Evolutionary conservation across 2,113 vertebrate species (phyloP).

Genomic region (Cheirogaleus medius): DNA sequence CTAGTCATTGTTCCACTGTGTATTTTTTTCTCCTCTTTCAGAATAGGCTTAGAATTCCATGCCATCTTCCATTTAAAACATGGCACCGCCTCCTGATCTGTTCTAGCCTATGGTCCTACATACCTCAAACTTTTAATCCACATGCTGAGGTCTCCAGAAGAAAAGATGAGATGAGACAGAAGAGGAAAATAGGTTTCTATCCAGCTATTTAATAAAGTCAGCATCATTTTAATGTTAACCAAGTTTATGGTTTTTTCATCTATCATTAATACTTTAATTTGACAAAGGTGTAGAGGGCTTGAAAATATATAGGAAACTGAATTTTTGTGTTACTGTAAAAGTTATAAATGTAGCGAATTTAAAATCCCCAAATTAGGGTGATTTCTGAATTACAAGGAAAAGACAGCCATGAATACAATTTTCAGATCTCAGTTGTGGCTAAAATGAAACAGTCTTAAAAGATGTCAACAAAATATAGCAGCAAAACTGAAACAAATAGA

Average conservation of each 20-base stretch:
- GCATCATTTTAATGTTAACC: neutral
- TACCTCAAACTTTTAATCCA: neutral
- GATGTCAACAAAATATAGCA: neutral
- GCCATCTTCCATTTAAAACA: neutral
- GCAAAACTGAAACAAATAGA: neutral
- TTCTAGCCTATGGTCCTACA: neutral
- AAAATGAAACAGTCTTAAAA: neutral
- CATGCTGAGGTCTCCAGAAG: neutral
- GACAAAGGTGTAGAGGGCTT: neutral
- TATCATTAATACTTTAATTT: neutral
- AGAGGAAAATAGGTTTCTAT: neutral
- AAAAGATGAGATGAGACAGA: neutral
- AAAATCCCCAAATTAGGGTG: neutral
- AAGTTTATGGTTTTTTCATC: neutral
- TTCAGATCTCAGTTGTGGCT: neutral
- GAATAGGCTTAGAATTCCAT: neutral
- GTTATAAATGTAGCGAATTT: neutral
- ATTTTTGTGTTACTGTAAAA: neutral
- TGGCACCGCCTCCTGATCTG: neutral
- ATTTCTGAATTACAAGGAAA: constrained; percentile 14
- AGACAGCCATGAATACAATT: neutral
- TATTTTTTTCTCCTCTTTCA: too few relatives aligned
- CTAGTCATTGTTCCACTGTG: neutral
- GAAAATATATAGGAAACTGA: neutral
- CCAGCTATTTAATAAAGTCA: neutral